Evolutionary conservation across 2,113 vertebrate genomes (phyloP), one percentile per base, ranked within the genome.

Genomic region (Actenoides hombroni): DNA sequence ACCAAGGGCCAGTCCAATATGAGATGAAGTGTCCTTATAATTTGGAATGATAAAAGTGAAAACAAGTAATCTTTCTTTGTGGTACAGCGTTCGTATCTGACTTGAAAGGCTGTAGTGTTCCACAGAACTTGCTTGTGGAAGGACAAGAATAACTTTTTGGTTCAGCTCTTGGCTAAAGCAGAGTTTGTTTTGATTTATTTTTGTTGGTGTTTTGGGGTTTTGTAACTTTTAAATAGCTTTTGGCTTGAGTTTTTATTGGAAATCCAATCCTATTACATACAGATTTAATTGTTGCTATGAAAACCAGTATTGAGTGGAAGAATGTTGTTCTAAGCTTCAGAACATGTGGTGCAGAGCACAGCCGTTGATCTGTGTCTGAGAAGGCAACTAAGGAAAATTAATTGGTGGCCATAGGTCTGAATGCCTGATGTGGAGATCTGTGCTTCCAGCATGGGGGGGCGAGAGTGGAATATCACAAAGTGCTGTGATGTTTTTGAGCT

Each of bases 111-210:
- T 79, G 81, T 60, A 91, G 77, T 91, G 86, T 89, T 95, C 69
- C 61, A 39, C 26, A 31, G 91, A 33, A 33, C 57, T 91, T 86
- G 54, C 74, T 91, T 84, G 65, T 46, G 13, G 83, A 94, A 44
- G 60, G 48, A 75, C 77, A 94, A 92, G 91, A 95, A 95, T 92
- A 95, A 88, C 86, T 92, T 88, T 93, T 79, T 57, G 68, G 79
- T 95, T 95, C 51, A 44, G 18, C 42, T 81, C 90, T 92, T 94
- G 94, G 88, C 79, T 87, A 86, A 80, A 67, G 56, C 35, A 75
- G 33, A 29, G 35, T 56, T 67, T 95, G 88, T 86, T 95, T 94
- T 93, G 63, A 70, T 88, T 86, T 79, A 59, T 18, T 67, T 39
- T 10, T 25, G 60, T 25, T 53, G 51, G 25, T 51, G 48, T 48